Conservation (phyloP, 1,140 invertebrate species). For the Hycleus phaleratus region DNA sequence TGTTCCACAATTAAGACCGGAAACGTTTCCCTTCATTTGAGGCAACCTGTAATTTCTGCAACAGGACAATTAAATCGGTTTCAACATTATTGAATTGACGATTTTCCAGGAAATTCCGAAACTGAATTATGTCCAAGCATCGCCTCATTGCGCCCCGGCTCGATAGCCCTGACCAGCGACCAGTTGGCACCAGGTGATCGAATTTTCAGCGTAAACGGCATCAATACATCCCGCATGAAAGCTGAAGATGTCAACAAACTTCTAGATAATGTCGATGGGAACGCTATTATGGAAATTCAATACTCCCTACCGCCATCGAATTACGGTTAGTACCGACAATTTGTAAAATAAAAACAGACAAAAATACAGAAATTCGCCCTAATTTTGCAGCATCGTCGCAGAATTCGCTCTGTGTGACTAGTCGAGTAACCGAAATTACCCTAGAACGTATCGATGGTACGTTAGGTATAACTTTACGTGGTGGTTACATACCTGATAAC, state of each 20-base stretch:
- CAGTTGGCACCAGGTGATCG: conserved; percentile 64
- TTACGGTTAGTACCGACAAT: conserved; percentile 50
- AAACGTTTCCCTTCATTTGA: too few relatives aligned
- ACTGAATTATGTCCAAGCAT: conserved; percentile 49
- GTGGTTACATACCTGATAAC: conserved; percentile 58
- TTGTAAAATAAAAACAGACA: too few relatives aligned
- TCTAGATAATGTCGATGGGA: conserved; percentile 64
- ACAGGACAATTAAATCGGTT: too few relatives aligned
- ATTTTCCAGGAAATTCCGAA: conserved; percentile 49
- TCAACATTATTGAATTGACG: neutral
- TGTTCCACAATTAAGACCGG: too few relatives aligned
- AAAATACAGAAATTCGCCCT: neutral
- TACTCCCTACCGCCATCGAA: conserved; percentile 62
- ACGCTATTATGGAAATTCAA: conserved; percentile 70
- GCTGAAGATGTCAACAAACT: conserved; percentile 72
- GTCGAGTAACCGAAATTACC: conserved; percentile 65
- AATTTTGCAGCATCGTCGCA: conserved; percentile 44
- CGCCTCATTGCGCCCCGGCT: conserved; percentile 50
- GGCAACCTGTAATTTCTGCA: too few relatives aligned
- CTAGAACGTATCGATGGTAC: conserved; percentile 76
- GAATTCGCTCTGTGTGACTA: conserved; percentile 59
- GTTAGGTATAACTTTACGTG: conserved; percentile 80
- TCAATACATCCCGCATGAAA: conserved; percentile 62
- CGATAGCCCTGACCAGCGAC: conserved; percentile 53
- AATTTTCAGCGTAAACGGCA: conserved; percentile 74